Conservation (phyloP, 1,140 invertebrate genomes). For the Lepidotrigona ventralis region DNA sequence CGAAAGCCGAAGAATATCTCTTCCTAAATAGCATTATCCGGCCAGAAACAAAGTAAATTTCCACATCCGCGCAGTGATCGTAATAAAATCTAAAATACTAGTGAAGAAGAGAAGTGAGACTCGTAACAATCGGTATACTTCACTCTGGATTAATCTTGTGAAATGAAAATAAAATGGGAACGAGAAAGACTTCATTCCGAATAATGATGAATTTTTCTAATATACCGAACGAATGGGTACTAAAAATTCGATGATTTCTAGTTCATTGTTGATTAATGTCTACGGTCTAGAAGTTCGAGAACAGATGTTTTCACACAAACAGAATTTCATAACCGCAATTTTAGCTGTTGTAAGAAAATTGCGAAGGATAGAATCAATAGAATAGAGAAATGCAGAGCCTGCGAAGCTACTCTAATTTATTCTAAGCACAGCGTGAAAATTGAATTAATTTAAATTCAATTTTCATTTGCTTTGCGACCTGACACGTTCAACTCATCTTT, state of each 20-base stretch:
- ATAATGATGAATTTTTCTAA: background rate
- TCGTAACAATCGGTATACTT: background rate
- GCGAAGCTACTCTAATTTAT: background rate
- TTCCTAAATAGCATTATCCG: background rate
- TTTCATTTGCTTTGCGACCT: background rate
- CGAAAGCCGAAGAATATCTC: background rate
- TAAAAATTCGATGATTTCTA: background rate
- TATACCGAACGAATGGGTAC: background rate
- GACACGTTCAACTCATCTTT: no score
- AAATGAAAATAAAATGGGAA: background rate
- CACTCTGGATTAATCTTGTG: background rate
- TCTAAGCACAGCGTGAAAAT: no score
- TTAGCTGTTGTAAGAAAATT: background rate
- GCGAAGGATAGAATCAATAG: background rate
- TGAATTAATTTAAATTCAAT: no score
- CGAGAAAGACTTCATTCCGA: background rate
- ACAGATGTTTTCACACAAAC: background rate
- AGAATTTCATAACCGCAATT: background rate
- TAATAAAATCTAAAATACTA: background rate
- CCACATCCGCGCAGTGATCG: no score
- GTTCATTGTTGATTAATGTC: background rate
- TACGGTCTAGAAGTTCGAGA: background rate
- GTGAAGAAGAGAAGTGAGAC: no score
- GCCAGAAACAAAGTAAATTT: background rate
- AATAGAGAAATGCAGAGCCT: background rate